Percentiles rank a stretch among this genome's conserved stretches.
These are phyloP conservation scores for Xestia xanthographa DNA, from an alignment of 2,888 invertebrate species.

Conservation along the genomic window DNA sequence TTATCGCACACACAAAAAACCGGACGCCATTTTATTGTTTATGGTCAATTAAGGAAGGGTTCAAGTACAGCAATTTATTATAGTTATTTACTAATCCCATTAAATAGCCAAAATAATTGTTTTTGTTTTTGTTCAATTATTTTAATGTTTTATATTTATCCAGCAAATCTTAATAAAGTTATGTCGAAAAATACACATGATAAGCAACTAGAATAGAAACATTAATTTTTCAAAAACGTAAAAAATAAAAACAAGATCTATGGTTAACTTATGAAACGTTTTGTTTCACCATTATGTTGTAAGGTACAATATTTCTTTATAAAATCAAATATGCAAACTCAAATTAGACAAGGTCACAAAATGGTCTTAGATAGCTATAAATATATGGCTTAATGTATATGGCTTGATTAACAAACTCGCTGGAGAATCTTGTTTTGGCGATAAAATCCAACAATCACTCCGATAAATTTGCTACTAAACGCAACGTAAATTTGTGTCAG, in stretches of 20 bases:
- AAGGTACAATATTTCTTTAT: not conserved
- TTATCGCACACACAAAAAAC: slow-evolving; percentile 90
- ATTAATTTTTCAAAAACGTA: fast-evolving
- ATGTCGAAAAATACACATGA: not conserved
- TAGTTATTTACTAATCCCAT: too few species aligned
- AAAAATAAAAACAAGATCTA: slow-evolving; percentile 10
- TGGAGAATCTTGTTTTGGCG: too few species aligned
- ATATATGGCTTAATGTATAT: too few species aligned
- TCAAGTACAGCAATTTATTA: too few species aligned
- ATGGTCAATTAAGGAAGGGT: slow-evolving; percentile 76
- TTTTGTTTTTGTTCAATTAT: not conserved
- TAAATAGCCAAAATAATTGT: too few species aligned
- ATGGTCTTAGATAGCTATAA: fast-evolving
- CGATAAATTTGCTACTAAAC: slow-evolving; percentile 8
- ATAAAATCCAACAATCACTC: not conserved
- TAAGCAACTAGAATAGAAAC: not conserved
- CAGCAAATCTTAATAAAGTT: not conserved
- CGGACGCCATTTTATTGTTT: slow-evolving; percentile 90
- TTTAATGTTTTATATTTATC: not conserved
- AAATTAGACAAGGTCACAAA: too few species aligned
- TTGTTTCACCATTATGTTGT: not conserved
- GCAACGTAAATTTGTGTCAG: not conserved
- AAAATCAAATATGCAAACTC: not conserved
- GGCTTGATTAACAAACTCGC: fast-evolving
- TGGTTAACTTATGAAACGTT: slow-evolving; percentile 1